Evolutionary conservation across 1,140 invertebrate species (phyloP), one percentile per base, ranked within the genome.

Genomic region (Oncopodura yosiiana): DNA sequence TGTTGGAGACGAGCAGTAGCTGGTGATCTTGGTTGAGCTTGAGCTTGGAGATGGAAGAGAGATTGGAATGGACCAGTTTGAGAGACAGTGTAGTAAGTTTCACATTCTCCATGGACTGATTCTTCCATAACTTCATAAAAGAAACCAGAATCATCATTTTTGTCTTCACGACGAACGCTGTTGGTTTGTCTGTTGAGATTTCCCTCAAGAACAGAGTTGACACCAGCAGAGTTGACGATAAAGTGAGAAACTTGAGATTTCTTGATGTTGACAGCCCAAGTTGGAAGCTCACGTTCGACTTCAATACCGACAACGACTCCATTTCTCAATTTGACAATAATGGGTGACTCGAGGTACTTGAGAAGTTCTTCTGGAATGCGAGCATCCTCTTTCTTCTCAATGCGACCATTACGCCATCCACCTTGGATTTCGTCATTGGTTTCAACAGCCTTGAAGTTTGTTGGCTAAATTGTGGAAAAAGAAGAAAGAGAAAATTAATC

Each of bases 131-230:
- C 29, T 42, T 63, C 48, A 44, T 53, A 63, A 52, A 63, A 63
- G 45, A 49, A 61, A n/a, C 62, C 62, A 32, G 53, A 44, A 26
- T 60, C 54, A 30, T 58, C 46, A 30, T 59, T 45, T 9, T 32
- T 18, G 16, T 62, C 56, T 3, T 41, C 48, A 23, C 44, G 55
- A 21, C 48, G 46, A 19, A 56, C 29, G 30, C 39, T 45, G 52
- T 60, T 56, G 48, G 55, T 58, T 21, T 58, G 45, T 18, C 62
- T 58, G 56, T 63, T 58, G 18, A 63, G 19, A 49, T 63, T 63
- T 18, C 62, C 62, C n/a, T 57, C 41, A 18, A 63, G 23, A 21
- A 63, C 44, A 2, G 26, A 1, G 29, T 54, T 51, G 21, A 27
- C 43, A 16, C 57, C 58, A 24, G 37, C 44, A 23, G 61, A 38